Conservation (phyloP, 2,888 invertebrate genomes). For the Uloborus plumipes region DNA sequence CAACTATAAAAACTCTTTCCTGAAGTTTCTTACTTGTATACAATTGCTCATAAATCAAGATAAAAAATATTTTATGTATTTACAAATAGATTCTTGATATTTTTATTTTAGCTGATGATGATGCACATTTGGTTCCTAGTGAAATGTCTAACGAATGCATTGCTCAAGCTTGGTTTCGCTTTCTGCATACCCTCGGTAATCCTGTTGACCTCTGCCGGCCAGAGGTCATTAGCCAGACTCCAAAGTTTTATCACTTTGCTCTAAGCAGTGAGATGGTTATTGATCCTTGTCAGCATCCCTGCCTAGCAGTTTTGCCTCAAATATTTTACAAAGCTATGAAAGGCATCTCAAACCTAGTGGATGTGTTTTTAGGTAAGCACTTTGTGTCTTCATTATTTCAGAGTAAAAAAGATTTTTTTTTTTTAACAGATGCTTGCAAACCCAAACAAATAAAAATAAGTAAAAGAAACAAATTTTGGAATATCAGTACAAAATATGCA, state of each 20-base stretch:
- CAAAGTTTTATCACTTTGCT: constrained; percentile 85
- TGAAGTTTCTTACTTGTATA: too few relatives aligned
- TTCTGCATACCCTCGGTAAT: constrained; percentile 93
- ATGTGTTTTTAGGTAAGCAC: constrained; percentile 88
- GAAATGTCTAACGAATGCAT: constrained; percentile 89
- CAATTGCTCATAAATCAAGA: too few relatives aligned
- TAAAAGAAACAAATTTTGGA: too few relatives aligned
- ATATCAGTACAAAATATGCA: too few relatives aligned
- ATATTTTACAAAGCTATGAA: constrained; percentile 95
- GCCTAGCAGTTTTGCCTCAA: constrained; percentile 82
- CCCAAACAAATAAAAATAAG: too few relatives aligned
- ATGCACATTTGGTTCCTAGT: constrained; percentile 82
- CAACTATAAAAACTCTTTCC: too few relatives aligned
- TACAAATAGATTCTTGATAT: neutral
- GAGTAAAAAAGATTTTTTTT: too few relatives aligned
- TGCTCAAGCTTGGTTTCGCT: constrained; percentile 95
- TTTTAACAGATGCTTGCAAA: too few relatives aligned
- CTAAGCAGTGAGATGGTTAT: constrained; percentile 80
- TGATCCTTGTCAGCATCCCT: constrained; percentile 93
- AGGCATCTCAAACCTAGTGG: constrained; percentile 92
- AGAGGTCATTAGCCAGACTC: constrained; percentile 81
- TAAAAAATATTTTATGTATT: neutral
- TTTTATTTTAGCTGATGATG: constrained; percentile 82
- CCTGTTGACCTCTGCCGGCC: constrained; percentile 93
- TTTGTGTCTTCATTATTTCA: neutral